Percentiles rank a stretch among this genome's conserved stretches.
Evolutionary conservation across 2,888 invertebrate genomes (phyloP).

Genomic region (Cactoblastis cactorum): DNA sequence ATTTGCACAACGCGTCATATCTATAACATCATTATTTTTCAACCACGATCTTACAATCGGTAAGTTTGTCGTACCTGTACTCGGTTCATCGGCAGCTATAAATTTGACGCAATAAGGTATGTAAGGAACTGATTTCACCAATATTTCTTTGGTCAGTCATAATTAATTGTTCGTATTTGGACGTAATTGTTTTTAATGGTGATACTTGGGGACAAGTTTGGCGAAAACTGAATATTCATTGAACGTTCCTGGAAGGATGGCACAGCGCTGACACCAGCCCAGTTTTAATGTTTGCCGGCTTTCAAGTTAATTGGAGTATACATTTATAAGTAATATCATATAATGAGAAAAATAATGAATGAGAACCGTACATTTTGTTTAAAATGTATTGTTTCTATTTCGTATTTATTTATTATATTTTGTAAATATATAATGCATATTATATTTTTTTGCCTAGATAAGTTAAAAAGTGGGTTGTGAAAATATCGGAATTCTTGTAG

Average conservation of each 20-base stretch:
- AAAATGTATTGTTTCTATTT: too few species aligned
- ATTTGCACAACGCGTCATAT: neutral
- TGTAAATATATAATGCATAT: too few species aligned
- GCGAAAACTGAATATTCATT: conserved; percentile 6
- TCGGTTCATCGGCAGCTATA: conserved; percentile 4
- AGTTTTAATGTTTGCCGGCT: neutral
- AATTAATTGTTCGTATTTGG: conserved; percentile 12
- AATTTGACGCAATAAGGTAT: conserved; percentile 10
- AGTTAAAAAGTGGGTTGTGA: too few species aligned
- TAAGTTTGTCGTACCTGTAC: neutral
- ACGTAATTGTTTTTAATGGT: conserved; percentile 10
- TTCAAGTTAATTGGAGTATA: neutral
- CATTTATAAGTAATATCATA: too few species aligned
- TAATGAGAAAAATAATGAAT: too few species aligned
- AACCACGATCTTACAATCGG: neutral
- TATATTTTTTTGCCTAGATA: too few species aligned
- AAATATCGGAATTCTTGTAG: too few species aligned
- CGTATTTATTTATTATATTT: too few species aligned
- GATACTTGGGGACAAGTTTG: neutral
- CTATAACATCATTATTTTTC: neutral
- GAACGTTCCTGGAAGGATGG: neutral
- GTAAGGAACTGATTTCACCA: conserved; percentile 9
- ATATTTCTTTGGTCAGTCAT: conserved; percentile 8
- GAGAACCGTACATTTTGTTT: too few species aligned
- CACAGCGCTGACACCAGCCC: neutral